Conservation (phyloP, 2,888 invertebrate species). For the Diadegma fenestrale region DNA sequence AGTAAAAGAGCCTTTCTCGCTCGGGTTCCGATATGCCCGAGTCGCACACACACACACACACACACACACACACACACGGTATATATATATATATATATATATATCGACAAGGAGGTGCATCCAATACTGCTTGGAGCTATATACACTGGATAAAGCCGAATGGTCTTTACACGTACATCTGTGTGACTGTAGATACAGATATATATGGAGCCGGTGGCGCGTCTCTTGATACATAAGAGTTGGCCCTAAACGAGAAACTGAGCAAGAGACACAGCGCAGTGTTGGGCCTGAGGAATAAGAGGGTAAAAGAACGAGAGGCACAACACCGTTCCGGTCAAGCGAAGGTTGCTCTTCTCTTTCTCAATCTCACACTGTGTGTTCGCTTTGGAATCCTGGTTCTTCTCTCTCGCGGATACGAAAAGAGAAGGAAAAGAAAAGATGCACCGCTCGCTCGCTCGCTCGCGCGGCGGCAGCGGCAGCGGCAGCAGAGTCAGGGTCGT, state of each 20-base stretch:
- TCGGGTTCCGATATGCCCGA: constrained; percentile 55
- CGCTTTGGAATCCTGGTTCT: constrained; percentile 20
- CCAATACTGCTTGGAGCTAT: constrained; percentile 25
- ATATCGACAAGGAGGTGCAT: constrained; percentile 41
- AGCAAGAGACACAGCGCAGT: constrained; percentile 48
- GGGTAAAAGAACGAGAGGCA: constrained; percentile 77
- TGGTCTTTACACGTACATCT: constrained; percentile 9
- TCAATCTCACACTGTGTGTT: constrained; percentile 39
- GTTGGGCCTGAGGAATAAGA: constrained; percentile 44
- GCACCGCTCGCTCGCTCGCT: constrained; percentile 47
- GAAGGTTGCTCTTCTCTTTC: constrained; percentile 67
- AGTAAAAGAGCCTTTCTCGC: constrained; percentile 57
- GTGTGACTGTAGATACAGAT: background rate
- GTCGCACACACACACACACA: background rate
- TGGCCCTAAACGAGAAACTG: constrained; percentile 21
- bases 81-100: constrained; percentile 19
- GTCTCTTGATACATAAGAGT: background rate
- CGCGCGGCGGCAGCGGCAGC: background rate
- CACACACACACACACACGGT: background rate
- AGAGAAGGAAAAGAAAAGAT: constrained; percentile 48
- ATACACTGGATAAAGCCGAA: constrained; percentile 27
- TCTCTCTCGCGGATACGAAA: constrained; percentile 13
- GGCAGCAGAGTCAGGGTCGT: constrained; percentile 24
- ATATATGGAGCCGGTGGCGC: background rate
- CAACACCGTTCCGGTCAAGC: constrained; percentile 82